Base-by-base conservation (phyloP, 2,113 vertebrate genomes). In the Ailurus styani region DNA sequence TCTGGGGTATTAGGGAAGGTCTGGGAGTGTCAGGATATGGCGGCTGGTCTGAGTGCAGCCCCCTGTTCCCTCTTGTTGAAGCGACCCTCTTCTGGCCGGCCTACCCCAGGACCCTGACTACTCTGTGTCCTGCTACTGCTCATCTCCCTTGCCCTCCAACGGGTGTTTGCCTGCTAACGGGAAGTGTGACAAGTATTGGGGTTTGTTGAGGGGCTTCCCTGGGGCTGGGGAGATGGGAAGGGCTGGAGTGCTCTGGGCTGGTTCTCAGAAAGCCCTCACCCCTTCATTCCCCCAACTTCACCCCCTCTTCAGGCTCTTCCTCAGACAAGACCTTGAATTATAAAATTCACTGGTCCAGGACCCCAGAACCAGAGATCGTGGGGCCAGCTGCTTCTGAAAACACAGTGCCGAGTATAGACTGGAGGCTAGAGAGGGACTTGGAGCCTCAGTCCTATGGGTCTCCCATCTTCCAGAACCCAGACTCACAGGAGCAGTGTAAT, bases 71-170 rank as follows among this genome's bases (percentile, higher is more conserved):
- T 10, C 37, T 45, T 21, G 81, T 81, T 17, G 3, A 89, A 98
- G 97, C 4, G 95, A 98, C 87, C 95, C 96, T 95, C 95, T 98
- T 84, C 90, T 98, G 96, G 96, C 97, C 0, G 84, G 98, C 87
- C 84, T 98, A 34, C 55, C 97, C 54, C 87, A 2, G 92, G 97
- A 98, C 81, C 25, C 90, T 52, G 92, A 97, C 78, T 87, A 5
- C 83, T 85, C 87, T 52, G 47, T 40, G 9, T 50, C 93, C 68
- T 55, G 62, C 60, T 37, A 18, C 60, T 34, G 29, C 42, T 82
- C 70, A 14, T 27, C 83, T 57, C 17, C 52, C 6, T 57, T 40
- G 1, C 23, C 88, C 40, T 54, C 95, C 93, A 94, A 23, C 34
- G n/a, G 29, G 52, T 37, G 45, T 90, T 34, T 90, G 17, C 20